Base-by-base conservation (phyloP, 2,113 vertebrate species). In the Coptodon bakossiorum region DNA sequence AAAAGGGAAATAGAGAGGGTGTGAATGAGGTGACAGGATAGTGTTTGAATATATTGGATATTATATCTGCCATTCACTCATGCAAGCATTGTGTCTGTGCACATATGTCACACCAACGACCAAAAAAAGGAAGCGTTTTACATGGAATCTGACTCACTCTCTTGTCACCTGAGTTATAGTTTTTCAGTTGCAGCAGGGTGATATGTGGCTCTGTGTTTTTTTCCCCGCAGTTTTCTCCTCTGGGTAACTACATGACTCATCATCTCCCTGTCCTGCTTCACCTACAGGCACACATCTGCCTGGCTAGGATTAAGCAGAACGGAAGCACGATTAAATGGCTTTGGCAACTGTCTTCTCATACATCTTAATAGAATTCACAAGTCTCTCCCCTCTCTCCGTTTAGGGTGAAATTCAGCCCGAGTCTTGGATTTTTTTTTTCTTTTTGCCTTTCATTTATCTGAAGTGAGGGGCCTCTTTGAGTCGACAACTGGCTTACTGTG, bases 291-390 rank as follows among this genome's bases (percentile, higher is more conserved):
- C 92, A 94, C 93, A 93, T 96, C 94, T 95, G 91, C 87, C 80
- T 8, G 78, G 68, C 81, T 52, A 24, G 91, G 94, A 96, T 95
- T 95, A 95, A 91, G 89, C 91, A 48, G 84, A 94, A 95, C 81
- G 79, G 88, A 89, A 93, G 88, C n/a, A 66, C 78, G 90, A 96
- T 95, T 93, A 95, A 96, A 94, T 91, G 93, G 89, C 91, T 95
- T 90, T 95, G 94, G 94, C 85, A 91, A 94, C 91, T 92, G 93
- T 93, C 92, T 90, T 89, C 89, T 94, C 89, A 88, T 90, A 90
- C 90, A 91, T 96, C 94, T 92, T 95, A 93, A 95, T 94, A 93
- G 93, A 96, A 93, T 95, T 93, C 91, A 80, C 89, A 90, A 91
- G 86, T 90, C 83, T 76, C 80, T 83, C 79, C 45, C 29, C 50